Evolutionary conservation across 2,797 vertebrate genomes (phyloP).

Genomic region (Brachyalestes nurse): DNA sequence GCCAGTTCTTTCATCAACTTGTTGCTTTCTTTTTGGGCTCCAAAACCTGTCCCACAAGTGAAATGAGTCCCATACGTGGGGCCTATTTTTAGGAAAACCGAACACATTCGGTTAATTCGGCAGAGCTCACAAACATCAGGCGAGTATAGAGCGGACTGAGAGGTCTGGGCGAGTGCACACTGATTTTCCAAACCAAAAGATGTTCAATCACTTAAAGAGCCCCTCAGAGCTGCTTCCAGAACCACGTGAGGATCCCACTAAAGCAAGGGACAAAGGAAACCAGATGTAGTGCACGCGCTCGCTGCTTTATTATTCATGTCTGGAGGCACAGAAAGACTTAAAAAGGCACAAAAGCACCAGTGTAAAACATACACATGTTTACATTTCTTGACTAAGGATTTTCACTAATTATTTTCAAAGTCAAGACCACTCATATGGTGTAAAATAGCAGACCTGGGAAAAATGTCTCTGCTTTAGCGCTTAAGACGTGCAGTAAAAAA

Average conservation of each 20-base stretch:
- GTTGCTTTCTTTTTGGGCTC: constrained; percentile 66
- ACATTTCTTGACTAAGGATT: background rate
- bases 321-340: constrained; percentile 6
- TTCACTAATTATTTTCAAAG: background rate
- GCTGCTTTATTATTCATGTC: constrained; percentile 38
- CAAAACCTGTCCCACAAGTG: constrained; percentile 55
- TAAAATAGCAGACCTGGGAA: background rate
- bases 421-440: background rate
- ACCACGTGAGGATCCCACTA: constrained; percentile 59
- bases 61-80: constrained; percentile 68
- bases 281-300: constrained; percentile 57
- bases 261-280: constrained; percentile 68
- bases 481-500: background rate
- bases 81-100: constrained; percentile 68
- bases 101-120: constrained; percentile 56
- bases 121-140: constrained; percentile 44
- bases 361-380: background rate
- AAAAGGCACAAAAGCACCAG: background rate
- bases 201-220: constrained; percentile 53
- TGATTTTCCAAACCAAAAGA: constrained; percentile 52
- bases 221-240: constrained; percentile 58
- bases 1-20: constrained; percentile 57
- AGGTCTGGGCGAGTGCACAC: constrained; percentile 27
- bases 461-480: background rate
- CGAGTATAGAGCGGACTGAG: constrained; percentile 26